Conservation (phyloP, 2,888 invertebrate genomes). For the Eupithecia insigniata region DNA sequence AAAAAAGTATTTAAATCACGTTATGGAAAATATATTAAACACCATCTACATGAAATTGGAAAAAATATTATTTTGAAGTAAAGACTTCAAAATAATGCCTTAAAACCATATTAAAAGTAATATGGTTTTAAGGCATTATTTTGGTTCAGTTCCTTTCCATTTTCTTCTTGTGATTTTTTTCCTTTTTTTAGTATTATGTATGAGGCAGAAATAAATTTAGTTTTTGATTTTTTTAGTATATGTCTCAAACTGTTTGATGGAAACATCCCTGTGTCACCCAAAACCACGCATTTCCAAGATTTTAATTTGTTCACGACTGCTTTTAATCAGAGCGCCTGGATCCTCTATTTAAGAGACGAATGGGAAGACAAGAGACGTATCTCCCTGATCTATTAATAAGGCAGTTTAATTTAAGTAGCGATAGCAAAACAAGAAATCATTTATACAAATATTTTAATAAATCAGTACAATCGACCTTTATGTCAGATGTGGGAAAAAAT, state of each 20-base stretch:
- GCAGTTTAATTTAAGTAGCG: slow-evolving; percentile 73
- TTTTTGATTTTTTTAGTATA: neutral
- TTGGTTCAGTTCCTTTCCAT: neutral
- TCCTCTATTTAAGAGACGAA: slow-evolving; percentile 80
- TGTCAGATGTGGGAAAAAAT: neutral
- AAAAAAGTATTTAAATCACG: too few relatives aligned
- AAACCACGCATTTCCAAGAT: slow-evolving; percentile 70
- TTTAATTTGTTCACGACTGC: slow-evolving; percentile 73
- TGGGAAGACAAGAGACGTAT: slow-evolving; percentile 76
- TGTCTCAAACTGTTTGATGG: neutral
- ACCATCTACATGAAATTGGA: too few relatives aligned
- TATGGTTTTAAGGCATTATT: too few relatives aligned
- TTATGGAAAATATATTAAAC: too few relatives aligned
- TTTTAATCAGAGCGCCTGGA: slow-evolving; percentile 78
- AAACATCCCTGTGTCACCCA: slow-evolving; percentile 19
- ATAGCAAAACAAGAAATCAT: slow-evolving; percentile 45
- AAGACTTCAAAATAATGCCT: too few relatives aligned
- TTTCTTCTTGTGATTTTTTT: too few relatives aligned
- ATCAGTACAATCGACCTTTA: neutral
- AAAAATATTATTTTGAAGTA: too few relatives aligned
- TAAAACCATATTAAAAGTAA: too few relatives aligned
- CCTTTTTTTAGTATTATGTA: too few relatives aligned
- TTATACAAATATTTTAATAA: neutral
- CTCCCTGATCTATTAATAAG: slow-evolving; percentile 81
- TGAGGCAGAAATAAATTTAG: neutral